Evolutionary conservation across 2,888 invertebrate species (phyloP).

Genomic region (Julus scandinavius): DNA sequence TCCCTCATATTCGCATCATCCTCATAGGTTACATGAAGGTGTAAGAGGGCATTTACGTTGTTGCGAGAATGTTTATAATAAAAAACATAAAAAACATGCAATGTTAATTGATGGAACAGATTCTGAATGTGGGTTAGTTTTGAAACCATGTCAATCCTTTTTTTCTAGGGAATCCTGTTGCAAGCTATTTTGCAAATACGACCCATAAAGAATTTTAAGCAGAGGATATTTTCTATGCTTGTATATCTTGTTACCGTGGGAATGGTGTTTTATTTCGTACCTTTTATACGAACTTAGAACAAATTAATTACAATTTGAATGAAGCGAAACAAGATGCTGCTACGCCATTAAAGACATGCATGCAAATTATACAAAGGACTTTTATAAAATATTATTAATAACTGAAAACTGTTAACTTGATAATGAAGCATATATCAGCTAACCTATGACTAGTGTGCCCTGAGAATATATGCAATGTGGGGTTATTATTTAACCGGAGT

Average conservation of each 20-base stretch:
- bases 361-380: neutral
- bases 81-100: neutral
- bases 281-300: neutral
- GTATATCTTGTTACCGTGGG: slow-evolving; percentile 24
- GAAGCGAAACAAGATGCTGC: slow-evolving; percentile 29
- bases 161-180: slow-evolving; percentile 9
- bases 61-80: neutral
- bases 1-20: slow-evolving; percentile 15
- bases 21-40: slow-evolving; percentile 16
- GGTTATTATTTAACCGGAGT: neutral
- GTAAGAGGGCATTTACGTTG: neutral
- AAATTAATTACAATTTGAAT: slow-evolving; percentile 40
- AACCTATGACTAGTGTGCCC: neutral
- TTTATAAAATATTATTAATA: neutral
- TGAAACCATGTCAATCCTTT: slow-evolving; percentile 37
- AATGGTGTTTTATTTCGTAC: slow-evolving; percentile 31
- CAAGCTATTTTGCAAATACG: slow-evolving; percentile 41
- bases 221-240: slow-evolving; percentile 24
- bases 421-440: neutral
- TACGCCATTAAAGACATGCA: slow-evolving; percentile 9
- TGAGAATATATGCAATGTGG: neutral
- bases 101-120: slow-evolving; percentile 45
- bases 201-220: slow-evolving; percentile 28
- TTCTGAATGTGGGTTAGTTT: slow-evolving; percentile 43
- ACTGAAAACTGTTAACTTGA: neutral